Evolutionary conservation across 1,140 invertebrate species (phyloP).

Genomic region (Vanessa atalanta): DNA sequence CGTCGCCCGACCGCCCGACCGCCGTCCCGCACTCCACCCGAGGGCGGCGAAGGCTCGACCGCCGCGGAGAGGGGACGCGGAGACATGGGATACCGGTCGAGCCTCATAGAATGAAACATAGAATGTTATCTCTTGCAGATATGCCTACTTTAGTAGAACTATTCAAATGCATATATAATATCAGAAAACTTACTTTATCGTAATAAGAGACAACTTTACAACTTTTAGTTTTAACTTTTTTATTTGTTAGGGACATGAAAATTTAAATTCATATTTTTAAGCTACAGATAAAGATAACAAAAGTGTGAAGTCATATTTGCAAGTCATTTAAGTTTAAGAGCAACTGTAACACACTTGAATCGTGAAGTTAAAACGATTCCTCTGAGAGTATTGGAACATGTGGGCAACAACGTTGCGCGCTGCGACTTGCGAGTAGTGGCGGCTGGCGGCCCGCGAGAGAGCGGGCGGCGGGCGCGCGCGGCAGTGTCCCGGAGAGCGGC

Average conservation of each 20-base stretch:
- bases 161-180: too few species aligned
- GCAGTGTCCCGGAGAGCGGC: conserved; percentile 34
- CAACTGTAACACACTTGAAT: neutral
- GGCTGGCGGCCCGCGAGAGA: conserved; percentile 15
- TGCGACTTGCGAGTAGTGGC: conserved; percentile 18
- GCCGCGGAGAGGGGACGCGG: conserved; percentile 6
- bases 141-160: too few species aligned
- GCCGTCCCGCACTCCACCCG: conserved; percentile 12
- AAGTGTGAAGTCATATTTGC: too few species aligned
- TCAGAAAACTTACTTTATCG: too few species aligned
- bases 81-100: conserved; percentile 5
- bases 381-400: neutral
- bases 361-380: neutral
- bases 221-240: neutral
- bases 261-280: too few species aligned
- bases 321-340: too few species aligned
- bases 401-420: conserved; percentile 11
- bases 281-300: too few species aligned
- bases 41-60: conserved; percentile 8
- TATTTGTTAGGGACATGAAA: neutral
- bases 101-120: neutral
- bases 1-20: conserved; percentile 1
- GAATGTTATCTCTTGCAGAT: neutral
- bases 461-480: conserved; percentile 30
- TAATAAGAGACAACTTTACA: too few species aligned